phyloP scores from a whole-genome alignment of 2,113 vertebrate species.

The Dipodomys merriami region DNA sequence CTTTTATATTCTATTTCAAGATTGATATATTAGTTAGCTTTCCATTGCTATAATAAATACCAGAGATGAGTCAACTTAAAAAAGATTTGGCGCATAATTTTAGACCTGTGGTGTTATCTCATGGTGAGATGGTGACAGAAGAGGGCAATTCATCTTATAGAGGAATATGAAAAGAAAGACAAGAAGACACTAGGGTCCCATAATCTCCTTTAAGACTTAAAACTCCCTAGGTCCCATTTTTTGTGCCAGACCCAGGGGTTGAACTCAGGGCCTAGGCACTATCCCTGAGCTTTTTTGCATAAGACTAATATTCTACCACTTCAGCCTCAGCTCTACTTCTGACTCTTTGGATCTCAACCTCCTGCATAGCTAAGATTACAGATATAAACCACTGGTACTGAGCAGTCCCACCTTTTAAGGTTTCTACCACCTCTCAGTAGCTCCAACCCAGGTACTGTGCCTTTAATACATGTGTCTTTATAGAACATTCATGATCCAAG shows the following conservation, averaged over 20 bases:
- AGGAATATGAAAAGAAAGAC: not conserved
- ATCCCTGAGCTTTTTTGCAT: too few species aligned
- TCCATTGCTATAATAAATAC: not conserved
- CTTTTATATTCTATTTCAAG: slow-evolving; percentile 35
- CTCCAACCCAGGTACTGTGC: not conserved
- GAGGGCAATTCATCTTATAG: not conserved
- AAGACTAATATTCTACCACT: too few species aligned
- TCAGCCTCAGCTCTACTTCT: too few species aligned
- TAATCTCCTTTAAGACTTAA: not conserved
- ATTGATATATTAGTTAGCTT: not conserved
- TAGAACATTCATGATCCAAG: not conserved
- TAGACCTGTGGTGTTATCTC: not conserved
- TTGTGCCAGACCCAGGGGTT: too few species aligned
- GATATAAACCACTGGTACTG: too few species aligned
- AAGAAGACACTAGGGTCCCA: not conserved
- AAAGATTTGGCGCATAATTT: not conserved
- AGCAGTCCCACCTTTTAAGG: not conserved
- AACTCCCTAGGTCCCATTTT: too few species aligned
- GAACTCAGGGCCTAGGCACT: too few species aligned
- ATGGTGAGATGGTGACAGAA: not conserved
- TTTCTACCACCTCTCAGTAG: not conserved
- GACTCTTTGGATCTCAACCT: too few species aligned
- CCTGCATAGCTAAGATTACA: too few species aligned
- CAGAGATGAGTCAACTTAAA: not conserved
- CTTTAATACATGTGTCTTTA: not conserved